Base-by-base conservation (phyloP, 2,113 vertebrate genomes). In the Trichechus manatus region DNA sequence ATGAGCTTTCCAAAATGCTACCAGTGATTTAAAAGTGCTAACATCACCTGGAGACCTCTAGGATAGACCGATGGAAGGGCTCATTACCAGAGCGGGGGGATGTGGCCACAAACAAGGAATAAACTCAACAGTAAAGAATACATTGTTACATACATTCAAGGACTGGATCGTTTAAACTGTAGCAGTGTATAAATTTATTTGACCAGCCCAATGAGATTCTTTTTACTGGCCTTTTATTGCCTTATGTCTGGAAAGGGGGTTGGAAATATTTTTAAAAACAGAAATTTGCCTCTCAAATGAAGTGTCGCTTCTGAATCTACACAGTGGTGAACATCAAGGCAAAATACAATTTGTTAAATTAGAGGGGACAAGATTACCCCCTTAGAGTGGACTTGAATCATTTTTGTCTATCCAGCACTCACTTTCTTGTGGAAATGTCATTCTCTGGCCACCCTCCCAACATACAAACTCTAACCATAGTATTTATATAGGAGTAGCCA, bases 81-180 rank as follows among this genome's bases (percentile, higher is more conserved):
- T 66, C 6, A 27, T 20, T 44, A 15, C 77, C 50, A 93, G 36
- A 89, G 64, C 10, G 44, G 8, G 31, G 25, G 19, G 42, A 7
- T 22, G 68, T 33, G 6, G 36, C 3, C 33, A 56, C 19, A 75
- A 56, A 80, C 31, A 22, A 63, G 36, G 23, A 81, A 87, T 31
- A 89, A 92, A 84, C 8, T 88, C 77, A 86, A 33, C 19, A 78
- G 33, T 42, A 93, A 93, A 84, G 10, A 81, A 70, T 75, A 93
- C n/a, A 47, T 25, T 72, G 3, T 36, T 33, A 63, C 81, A 94
- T 39, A 88, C 94, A 93, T 75, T 68, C 56, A 82, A 78, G n/a
- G 50, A 78, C 10, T 89, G 14, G 47, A 47, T 68, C 84, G 19
- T 47, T 87, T 78, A 85, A 79, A 29, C 42, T 74, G 0, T 36